phyloP scores from a whole-genome alignment of 2,888 invertebrate genomes.

The Conops quadrifasciatus region DNA sequence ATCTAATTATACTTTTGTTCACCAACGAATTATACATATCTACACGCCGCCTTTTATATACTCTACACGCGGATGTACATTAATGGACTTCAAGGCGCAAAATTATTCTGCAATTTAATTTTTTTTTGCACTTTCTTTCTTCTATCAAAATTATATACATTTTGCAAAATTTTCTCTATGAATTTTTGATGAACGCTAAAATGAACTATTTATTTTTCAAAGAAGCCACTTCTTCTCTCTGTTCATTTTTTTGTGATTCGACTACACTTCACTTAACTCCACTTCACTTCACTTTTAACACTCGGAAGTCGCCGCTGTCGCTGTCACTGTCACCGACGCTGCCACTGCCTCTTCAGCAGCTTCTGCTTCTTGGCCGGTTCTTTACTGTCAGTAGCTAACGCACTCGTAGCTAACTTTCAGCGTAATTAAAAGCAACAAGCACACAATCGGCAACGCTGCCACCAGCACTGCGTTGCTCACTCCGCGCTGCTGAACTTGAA shows the following conservation, averaged over 20 bases:
- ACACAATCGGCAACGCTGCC: neutral
- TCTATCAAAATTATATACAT: neutral
- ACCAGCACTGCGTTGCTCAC: neutral
- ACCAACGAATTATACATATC: no score
- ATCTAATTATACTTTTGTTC: no score
- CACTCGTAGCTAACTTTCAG: no score
- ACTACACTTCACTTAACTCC: neutral
- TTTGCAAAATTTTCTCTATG: neutral
- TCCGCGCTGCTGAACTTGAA: slow-evolving; percentile 16
- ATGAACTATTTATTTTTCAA: neutral
- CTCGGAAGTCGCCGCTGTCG: neutral
- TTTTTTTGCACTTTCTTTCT: slow-evolving; percentile 4
- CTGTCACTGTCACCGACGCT: no score
- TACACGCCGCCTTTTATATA: no score
- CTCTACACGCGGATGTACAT: no score
- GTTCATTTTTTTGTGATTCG: neutral
- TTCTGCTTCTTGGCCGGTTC: no score
- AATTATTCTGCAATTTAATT: neutral
- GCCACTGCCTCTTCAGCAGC: no score
- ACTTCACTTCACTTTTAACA: slow-evolving; percentile 28
- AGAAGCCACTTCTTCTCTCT: neutral
- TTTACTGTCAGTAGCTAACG: no score
- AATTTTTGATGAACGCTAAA: neutral
- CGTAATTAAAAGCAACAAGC: neutral
- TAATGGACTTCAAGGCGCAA: no score